A percentile compares a stretch with the other conserved stretches of the same genome.
phyloP scores from a whole-genome alignment of 2,888 invertebrate genomes.

The Nemoura dubitans region DNA sequence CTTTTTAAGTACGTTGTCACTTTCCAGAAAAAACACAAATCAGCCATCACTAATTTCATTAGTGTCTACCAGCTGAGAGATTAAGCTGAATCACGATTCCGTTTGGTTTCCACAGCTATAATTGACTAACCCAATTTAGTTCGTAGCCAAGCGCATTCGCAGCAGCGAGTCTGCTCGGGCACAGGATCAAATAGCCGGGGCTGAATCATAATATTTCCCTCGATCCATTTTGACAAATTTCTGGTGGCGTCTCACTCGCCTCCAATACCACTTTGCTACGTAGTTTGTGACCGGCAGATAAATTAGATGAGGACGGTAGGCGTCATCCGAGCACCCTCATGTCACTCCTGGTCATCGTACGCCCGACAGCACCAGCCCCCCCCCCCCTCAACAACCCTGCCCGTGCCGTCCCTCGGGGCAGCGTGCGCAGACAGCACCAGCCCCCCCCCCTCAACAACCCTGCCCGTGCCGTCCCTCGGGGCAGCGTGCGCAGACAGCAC shows the following conservation, averaged over 20 bases:
- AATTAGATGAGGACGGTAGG: slow-evolving; percentile 27
- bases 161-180: neutral
- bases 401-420: neutral
- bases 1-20: neutral
- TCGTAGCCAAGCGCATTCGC: neutral
- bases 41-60: neutral
- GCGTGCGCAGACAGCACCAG: neutral
- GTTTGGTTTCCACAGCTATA: neutral
- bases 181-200: neutral
- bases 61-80: neutral
- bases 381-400: neutral
- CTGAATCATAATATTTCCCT: slow-evolving; percentile 22
- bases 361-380: neutral
- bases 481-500: too few species aligned
- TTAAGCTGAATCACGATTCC: neutral
- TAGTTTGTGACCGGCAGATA: slow-evolving; percentile 9
- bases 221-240: slow-evolving; percentile 37
- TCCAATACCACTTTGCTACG: slow-evolving; percentile 29
- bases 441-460: neutral
- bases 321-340: slow-evolving; percentile 1
- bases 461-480: neutral
- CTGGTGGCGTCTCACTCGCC: neutral
- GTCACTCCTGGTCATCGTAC: slow-evolving; percentile 29
- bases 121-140: neutral
- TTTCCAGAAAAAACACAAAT: neutral